Percentiles rank a stretch among this genome's conserved stretches.
Evolutionary conservation across 2,113 vertebrate genomes (phyloP).

Genomic region (Polypterus senegalus): DNA sequence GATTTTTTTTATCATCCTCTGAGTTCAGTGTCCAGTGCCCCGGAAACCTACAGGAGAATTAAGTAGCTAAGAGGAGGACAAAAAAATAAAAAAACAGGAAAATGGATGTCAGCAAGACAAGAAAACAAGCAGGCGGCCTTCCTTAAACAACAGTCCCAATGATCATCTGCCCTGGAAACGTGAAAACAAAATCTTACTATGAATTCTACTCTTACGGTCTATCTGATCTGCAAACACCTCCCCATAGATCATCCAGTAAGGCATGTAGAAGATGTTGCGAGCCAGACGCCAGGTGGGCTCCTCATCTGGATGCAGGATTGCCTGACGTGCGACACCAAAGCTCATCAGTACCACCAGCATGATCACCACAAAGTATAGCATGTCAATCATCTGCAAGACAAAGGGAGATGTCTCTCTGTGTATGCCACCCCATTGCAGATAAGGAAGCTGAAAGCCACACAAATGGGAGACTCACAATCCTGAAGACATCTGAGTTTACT

Average conservation of each 20-base stretch:
- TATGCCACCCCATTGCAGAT: too few relatives aligned
- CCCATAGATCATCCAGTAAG: conserved; percentile 99
- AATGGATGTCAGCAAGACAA: too few relatives aligned
- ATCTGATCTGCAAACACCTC: conserved; percentile 99
- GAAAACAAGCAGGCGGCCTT: too few relatives aligned
- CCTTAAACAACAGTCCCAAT: background rate
- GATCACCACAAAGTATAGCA: conserved; percentile 97
- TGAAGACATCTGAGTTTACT: too few relatives aligned
- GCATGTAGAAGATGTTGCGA: conserved; percentile 99
- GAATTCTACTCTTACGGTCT: conserved; percentile 99
- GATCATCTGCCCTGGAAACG: conserved; percentile 80
- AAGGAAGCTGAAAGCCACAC: too few relatives aligned
- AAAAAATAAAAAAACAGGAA: too few relatives aligned
- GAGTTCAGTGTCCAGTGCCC: too few relatives aligned
- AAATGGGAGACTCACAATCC: too few relatives aligned
- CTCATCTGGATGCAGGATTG: conserved; percentile 92
- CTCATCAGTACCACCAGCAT: conserved; percentile 98
- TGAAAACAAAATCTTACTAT: conserved; percentile 98
- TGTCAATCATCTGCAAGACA: conserved; percentile 83
- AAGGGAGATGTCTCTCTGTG: conserved; percentile 1
- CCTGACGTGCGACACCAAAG: conserved; percentile 90
- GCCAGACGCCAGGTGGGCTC: conserved; percentile 93
- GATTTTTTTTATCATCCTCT: too few relatives aligned
- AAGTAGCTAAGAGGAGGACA: too few relatives aligned
- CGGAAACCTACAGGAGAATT: too few relatives aligned